phyloP scores from a whole-genome alignment of 53 echinoderm and acorn worm genomes.

The Holothuria leucospilota region DNA sequence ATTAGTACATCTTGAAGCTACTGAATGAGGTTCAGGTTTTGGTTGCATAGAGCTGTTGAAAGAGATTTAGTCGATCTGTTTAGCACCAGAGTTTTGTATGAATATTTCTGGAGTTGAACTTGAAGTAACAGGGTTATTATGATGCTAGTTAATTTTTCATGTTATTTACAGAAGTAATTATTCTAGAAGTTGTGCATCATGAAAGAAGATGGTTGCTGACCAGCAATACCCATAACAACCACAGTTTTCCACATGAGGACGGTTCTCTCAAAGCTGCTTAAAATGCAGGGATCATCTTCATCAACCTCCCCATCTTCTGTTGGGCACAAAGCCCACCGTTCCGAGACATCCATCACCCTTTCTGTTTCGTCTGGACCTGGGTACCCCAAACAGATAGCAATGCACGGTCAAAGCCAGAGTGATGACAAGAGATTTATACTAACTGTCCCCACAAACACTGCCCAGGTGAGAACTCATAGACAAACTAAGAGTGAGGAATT shows the following conservation, averaged over 20 bases:
- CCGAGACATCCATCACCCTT: slow-evolving; percentile 35
- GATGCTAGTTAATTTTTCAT: too few species aligned
- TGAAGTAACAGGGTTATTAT: too few species aligned
- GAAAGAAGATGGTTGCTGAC: not conserved
- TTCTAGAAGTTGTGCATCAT: too few species aligned
- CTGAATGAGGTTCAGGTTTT: too few species aligned
- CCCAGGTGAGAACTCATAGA: slow-evolving; percentile 30
- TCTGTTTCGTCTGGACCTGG: slow-evolving; percentile 34
- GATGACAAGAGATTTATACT: slow-evolving; percentile 37
- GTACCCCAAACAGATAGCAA: slow-evolving; percentile 32
- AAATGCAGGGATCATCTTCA: slow-evolving; percentile 21
- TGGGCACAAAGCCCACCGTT: slow-evolving; percentile 42
- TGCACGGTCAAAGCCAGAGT: slow-evolving; percentile 27
- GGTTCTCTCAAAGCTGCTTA: not conserved
- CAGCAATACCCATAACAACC: not conserved
- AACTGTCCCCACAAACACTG: slow-evolving; percentile 19
- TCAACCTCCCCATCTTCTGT: not conserved
- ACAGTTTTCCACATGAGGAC: not conserved
- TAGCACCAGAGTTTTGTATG: too few species aligned
- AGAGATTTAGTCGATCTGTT: too few species aligned
- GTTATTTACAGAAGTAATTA: too few species aligned
- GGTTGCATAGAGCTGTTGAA: too few species aligned
- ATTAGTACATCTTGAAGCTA: too few species aligned
- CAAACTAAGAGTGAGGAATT: slow-evolving; percentile 46
- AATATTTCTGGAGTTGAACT: too few species aligned